phyloP scores from a whole-genome alignment of 2,113 vertebrate genomes.

The Proteles cristata region DNA sequence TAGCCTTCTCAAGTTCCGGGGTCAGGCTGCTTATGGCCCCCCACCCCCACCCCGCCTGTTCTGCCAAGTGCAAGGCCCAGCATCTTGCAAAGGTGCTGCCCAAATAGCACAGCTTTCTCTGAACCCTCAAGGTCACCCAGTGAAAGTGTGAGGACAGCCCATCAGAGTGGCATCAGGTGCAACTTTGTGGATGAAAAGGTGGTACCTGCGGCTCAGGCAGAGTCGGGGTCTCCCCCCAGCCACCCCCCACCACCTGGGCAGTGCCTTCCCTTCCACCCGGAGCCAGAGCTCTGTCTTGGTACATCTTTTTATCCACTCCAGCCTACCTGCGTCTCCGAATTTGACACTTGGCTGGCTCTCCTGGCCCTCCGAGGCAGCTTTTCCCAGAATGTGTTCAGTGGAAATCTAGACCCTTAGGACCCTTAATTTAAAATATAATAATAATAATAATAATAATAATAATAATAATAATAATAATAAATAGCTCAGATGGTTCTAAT shows the following conservation, averaged over 20 bases:
- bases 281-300: rapidly evolving
- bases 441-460: not conserved
- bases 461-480: not conserved
- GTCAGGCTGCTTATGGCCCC: not conserved
- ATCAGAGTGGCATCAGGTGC: not conserved
- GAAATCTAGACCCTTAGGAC: not conserved
- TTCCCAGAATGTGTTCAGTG: not conserved
- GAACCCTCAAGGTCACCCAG: not conserved
- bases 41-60: not conserved
- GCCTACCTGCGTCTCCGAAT: not conserved
- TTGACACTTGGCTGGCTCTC: not conserved
- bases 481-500: not conserved
- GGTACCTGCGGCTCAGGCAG: not conserved
- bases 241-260: not conserved
- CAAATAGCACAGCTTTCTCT: not conserved
- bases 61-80: not conserved
- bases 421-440: not conserved
- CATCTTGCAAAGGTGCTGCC: rapidly evolving
- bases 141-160: not conserved
- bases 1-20: not conserved
- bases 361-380: not conserved
- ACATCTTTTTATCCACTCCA: not conserved
- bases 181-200: not conserved
- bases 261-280: not conserved
- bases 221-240: too few species aligned